Evolutionary conservation across 2,888 invertebrate genomes (phyloP).

Genomic region (Stenichneumon culpator): DNA sequence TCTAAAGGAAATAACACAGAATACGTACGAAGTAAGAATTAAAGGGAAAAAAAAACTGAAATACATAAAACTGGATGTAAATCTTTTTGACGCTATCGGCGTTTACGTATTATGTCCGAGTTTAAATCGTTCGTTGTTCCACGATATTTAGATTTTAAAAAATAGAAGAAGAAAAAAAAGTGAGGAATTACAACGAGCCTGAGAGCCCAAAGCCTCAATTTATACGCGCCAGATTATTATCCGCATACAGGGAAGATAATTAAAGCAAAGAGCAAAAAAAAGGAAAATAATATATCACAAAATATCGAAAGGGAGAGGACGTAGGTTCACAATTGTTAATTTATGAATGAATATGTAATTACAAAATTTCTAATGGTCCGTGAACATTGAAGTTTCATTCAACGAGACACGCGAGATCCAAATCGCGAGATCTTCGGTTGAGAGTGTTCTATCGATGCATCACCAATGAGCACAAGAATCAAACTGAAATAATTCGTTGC

Average conservation of each 20-base stretch:
- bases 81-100: slow-evolving; percentile 58
- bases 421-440: slow-evolving; percentile 45
- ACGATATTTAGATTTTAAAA: slow-evolving; percentile 50
- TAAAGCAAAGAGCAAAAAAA: slow-evolving; percentile 28
- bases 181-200: slow-evolving; percentile 5
- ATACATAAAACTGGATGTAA: slow-evolving; percentile 59
- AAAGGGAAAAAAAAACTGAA: slow-evolving; percentile 32
- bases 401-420: slow-evolving; percentile 30
- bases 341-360: slow-evolving; percentile 56
- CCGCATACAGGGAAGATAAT: slow-evolving; percentile 11
- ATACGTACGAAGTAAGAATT: slow-evolving; percentile 58
- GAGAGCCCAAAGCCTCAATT: background rate
- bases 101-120: slow-evolving; percentile 37
- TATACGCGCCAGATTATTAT: background rate
- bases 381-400: slow-evolving; percentile 68
- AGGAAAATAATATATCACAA: slow-evolving; percentile 44
- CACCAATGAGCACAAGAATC: slow-evolving; percentile 73
- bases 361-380: slow-evolving; percentile 65
- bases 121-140: slow-evolving; percentile 63
- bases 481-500: slow-evolving; percentile 70
- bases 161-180: slow-evolving; percentile 25
- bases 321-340: slow-evolving; percentile 22
- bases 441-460: slow-evolving; percentile 73
- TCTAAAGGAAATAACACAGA: slow-evolving; percentile 53
- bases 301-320: slow-evolving; percentile 40